A percentile compares a stretch with the other conserved stretches of the same genome.
Conservation (phyloP, 2,113 vertebrate genomes). For the Carassius auratus region DNA sequence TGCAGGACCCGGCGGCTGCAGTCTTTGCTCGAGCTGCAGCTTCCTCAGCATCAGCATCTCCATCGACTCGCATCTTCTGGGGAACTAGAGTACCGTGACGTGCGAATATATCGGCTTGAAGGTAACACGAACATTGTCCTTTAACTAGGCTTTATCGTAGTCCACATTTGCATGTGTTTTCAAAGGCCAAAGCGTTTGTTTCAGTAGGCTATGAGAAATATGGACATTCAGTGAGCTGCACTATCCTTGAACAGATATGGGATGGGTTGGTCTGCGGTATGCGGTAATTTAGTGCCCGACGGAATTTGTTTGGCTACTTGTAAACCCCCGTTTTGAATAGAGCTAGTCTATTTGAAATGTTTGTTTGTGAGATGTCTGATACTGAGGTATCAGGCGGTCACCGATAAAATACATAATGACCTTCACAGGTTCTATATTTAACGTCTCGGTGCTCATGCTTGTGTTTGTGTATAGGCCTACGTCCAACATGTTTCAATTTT, state of each 20-base stretch:
- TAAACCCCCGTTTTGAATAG: background rate
- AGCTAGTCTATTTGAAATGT: background rate
- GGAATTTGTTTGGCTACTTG: background rate
- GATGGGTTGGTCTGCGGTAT: constrained; percentile 10
- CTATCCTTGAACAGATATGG: background rate
- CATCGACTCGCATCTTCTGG: background rate
- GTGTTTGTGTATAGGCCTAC: background rate
- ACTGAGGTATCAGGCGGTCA: background rate
- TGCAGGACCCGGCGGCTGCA: background rate
- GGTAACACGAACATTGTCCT: constrained; percentile 6
- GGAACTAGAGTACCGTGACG: background rate
- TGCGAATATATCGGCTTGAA: background rate
- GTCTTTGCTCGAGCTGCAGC: background rate
- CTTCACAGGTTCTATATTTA: background rate
- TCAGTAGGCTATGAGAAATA: background rate
- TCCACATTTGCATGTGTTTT: background rate
- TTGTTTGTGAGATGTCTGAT: background rate
- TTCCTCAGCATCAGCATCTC: constrained; percentile 34
- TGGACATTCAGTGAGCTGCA: background rate
- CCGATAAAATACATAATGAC: background rate
- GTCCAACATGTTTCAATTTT: background rate
- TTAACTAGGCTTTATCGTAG: background rate
- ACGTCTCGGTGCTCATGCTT: background rate
- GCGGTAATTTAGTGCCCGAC: background rate
- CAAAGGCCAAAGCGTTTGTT: no score